Evolutionary conservation across 2,888 invertebrate species (phyloP), one percentile per base, ranked within the genome.

Genomic region (Drosophila histrio): DNA sequence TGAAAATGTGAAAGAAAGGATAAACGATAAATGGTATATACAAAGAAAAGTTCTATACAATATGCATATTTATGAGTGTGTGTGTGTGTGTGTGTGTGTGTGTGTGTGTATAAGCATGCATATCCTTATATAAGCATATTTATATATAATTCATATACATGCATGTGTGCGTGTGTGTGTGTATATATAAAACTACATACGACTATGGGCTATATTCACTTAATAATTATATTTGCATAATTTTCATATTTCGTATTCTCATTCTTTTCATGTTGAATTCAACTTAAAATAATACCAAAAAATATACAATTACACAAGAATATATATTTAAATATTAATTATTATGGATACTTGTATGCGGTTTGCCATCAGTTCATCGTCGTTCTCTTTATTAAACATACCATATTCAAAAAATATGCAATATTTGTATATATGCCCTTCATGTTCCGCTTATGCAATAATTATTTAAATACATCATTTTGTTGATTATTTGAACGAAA

Each of bases 171-270:
- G 39, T 58, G 2, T 11, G 30, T 32, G n/a, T n/a, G 28, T 73
- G 52, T 78, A 57, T 66, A 67, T 71, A 62, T 79, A 79, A 72
- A 76, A 63, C 74, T 78, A 79, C 71, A 79, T 77, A 81, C 73
- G 79, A 68, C 66, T 82, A 77, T 52, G 47, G 43, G 58, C 61
- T 85, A 77, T 54, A 66, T 66, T 57, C 34, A 68, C 82, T 77
- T 84, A 81, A 59, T 58, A 49, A 24, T 47, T 62, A 64, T 64
- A 63, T 70, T 54, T 78, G 67, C 70, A 70, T 70, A 52, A 65
- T 39, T 46, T 61, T 63, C 21, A 15, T 30, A 13, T 56, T 21
- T n/a, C 4, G 15, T 44, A 22, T 19, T 34, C 8, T n/a, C 24
- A 9, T 5, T 21, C n/a, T 39, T 19, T n/a, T 38, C 26, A 17